Evolutionary conservation across 2,888 invertebrate species (phyloP).

Genomic region (Morinoia aosen): DNA sequence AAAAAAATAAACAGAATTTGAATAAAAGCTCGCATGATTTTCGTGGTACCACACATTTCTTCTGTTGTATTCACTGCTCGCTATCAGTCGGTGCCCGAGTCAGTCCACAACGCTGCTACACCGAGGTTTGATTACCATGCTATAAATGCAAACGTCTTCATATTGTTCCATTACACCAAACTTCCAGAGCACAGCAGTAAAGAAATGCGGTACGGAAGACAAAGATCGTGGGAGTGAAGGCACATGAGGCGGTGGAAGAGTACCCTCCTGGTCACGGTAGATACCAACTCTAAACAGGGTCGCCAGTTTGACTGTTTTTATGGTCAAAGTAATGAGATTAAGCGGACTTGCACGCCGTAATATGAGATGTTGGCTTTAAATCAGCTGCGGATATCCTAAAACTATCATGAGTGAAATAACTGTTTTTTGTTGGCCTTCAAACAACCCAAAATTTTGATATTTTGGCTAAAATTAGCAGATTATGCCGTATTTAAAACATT

Average conservation of each 20-base stretch:
- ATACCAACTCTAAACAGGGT: no score
- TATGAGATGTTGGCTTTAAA: no score
- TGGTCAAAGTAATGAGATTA: no score
- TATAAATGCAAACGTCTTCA: slow-evolving; percentile 1
- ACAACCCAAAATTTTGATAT: no score
- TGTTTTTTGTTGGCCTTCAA: no score
- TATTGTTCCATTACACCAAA: neutral
- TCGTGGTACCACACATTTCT: neutral
- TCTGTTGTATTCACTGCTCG: neutral
- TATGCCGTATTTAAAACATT: no score
- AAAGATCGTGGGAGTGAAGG: neutral
- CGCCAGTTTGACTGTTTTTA: no score
- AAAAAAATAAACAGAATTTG: neutral
- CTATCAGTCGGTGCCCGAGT: neutral
- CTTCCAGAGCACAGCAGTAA: neutral
- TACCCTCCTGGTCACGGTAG: neutral
- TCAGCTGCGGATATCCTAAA: no score
- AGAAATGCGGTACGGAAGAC: neutral
- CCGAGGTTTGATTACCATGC: neutral
- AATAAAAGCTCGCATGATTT: neutral
- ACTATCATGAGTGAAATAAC: no score
- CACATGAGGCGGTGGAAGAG: neutral
- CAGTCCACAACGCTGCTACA: neutral
- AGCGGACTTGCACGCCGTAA: no score
- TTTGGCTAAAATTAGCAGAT: no score